Evolutionary conservation across 2,888 invertebrate genomes (phyloP), one percentile per base, ranked within the genome.

Genomic region (Cinara cedri): DNA sequence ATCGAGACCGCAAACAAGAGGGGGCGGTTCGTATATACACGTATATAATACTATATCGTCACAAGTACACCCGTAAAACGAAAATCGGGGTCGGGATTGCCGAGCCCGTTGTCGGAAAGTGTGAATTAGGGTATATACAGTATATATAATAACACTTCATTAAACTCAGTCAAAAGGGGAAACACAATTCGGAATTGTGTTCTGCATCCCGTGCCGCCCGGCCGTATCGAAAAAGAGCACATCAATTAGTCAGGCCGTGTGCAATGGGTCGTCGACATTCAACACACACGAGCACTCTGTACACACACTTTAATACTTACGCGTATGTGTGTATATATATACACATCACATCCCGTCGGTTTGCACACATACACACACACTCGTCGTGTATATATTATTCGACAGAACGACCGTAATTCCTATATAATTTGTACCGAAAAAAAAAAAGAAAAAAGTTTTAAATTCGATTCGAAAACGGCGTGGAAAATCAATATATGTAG

Each of bases 131-230:
- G 81, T 78, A 78, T 34, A 34, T 34, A 34, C 6, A 34, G 76
- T 80, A 70, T 34, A 76, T 80, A 70, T 76, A 81, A 81, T 81
- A 81, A 81, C 81, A 81, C 81, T 81, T 81, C 81, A 81, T 81
- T 81, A 81, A 81, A 81, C 81, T 76, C 71, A 72, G 65, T 81
- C 81, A 81, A 81, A 81, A 68, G 76, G 76, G 76, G 51, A 75
- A 72, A 51, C 24, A 57, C 68, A 68, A 68, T 76, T 68, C 55
- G 46, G 19, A 66, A 68, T 66, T 57, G 55, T 68, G 44, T 46
- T 34, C 34, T 34, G 6, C 34, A 34, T n/a, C 65, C 21, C 65
- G 65, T 65, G 46, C 60, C 44, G 55, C 51, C 63, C 65, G 51
- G 14, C 46, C 51, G 75, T 65, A 76, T 76, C 76, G 76, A 76